These are phyloP conservation scores for Vanessa cardui DNA, from an alignment of 2,888 invertebrate species.

Conservation along the genomic window DNA sequence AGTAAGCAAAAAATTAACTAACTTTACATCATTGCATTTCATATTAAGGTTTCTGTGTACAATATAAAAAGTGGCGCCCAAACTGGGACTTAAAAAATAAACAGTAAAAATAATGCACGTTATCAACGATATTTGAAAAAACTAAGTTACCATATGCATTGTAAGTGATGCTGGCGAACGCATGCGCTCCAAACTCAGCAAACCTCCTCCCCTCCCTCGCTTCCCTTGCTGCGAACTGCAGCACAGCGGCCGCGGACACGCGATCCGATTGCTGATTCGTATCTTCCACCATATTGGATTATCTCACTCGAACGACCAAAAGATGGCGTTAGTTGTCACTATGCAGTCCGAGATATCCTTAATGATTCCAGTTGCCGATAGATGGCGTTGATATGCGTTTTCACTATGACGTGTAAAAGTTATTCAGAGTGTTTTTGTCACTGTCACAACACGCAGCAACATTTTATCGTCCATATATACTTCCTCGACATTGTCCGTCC, in stretches of 20 bases:
- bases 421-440: constrained; percentile 15
- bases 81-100: neutral
- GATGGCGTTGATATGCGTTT: neutral
- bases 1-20: neutral
- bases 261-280: constrained; percentile 55
- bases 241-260: constrained; percentile 73
- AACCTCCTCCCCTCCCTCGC: constrained; percentile 70
- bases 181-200: constrained; percentile 74
- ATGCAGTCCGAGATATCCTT: neutral
- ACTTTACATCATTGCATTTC: too few species aligned
- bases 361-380: neutral
- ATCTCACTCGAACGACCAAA: constrained; percentile 15
- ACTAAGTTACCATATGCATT: constrained; percentile 67
- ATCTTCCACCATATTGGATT: constrained; percentile 67
- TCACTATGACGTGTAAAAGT: neutral
- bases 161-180: constrained; percentile 72
- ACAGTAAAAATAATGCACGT: neutral
- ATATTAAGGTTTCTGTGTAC: neutral
- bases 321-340: constrained; percentile 4
- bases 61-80: constrained; percentile 7
- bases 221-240: constrained; percentile 74
- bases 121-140: neutral
- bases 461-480: constrained; percentile 58
- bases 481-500: constrained; percentile 46
- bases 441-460: constrained; percentile 59